A percentile compares a stretch with the other conserved stretches of the same genome.
phyloP scores from a whole-genome alignment of 2,888 invertebrate species.

The Argyresthia albistria region DNA sequence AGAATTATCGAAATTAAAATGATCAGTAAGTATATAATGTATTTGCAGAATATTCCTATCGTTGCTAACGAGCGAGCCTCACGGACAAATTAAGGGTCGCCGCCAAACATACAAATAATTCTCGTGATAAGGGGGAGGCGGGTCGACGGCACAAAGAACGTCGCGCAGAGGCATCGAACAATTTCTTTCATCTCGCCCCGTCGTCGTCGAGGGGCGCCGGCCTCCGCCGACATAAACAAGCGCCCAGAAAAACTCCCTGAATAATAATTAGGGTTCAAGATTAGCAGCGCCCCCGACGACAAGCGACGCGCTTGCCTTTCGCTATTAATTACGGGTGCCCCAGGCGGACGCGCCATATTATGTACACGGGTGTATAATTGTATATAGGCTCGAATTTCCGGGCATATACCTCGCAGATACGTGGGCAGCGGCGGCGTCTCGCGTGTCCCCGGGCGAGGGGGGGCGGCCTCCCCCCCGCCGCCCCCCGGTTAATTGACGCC shows the following conservation, averaged over 20 bases:
- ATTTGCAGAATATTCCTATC: conserved; percentile 10
- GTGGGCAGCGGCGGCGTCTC: conserved; percentile 30
- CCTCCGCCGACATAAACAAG: conserved; percentile 26
- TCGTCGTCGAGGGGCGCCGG: conserved; percentile 14
- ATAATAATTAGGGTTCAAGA: conserved; percentile 28
- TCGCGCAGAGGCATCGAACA: conserved; percentile 15
- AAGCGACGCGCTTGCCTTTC: conserved; percentile 26
- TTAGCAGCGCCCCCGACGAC: conserved; percentile 19
- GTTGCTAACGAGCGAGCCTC: conserved; percentile 31
- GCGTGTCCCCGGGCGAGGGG: conserved; percentile 24
- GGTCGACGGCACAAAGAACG: conserved; percentile 19
- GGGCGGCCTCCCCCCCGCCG: conserved; percentile 18
- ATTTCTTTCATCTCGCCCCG: conserved; percentile 29
- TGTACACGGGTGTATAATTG: conserved; percentile 26
- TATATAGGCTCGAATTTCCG: conserved; percentile 59
- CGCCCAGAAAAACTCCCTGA: conserved; percentile 36
- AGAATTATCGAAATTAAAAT: too few species aligned
- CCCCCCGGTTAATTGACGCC: conserved; percentile 63
- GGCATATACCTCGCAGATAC: conserved; percentile 44
- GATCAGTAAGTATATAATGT: too few species aligned
- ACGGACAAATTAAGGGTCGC: conserved; percentile 31
- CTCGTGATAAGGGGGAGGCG: conserved; percentile 9
- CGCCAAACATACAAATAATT: conserved; percentile 14
- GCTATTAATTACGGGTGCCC: conserved; percentile 53
- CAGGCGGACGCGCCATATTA: conserved; percentile 22